These are phyloP conservation scores for Lithosia quadra DNA, from an alignment of 2,888 invertebrate genomes.

Conservation along the genomic window DNA sequence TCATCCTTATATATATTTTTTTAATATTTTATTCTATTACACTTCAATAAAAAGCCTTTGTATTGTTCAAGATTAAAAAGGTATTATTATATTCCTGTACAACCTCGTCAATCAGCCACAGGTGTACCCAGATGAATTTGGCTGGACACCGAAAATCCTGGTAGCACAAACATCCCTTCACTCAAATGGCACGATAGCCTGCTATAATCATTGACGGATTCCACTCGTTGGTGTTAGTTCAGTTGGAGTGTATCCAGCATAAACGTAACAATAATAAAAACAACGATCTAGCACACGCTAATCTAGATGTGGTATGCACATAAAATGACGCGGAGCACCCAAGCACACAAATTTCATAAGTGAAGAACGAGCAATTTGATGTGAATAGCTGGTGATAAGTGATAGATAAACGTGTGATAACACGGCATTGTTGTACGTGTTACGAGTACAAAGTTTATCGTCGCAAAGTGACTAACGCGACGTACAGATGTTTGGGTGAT, in stretches of 20 bases:
- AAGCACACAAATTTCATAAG: slow-evolving; percentile 36
- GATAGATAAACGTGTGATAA: slow-evolving; percentile 56
- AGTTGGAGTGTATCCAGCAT: slow-evolving; percentile 3
- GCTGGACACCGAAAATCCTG: neutral
- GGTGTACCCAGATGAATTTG: neutral
- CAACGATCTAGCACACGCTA: slow-evolving; percentile 21
- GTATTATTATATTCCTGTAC: too few species aligned
- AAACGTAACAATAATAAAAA: slow-evolving; percentile 20
- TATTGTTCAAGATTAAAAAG: too few species aligned
- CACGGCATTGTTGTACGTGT: slow-evolving; percentile 59
- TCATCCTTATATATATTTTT: too few species aligned
- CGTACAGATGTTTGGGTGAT: slow-evolving; percentile 48
- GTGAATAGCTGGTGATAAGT: slow-evolving; percentile 52
- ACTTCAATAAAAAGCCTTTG: too few species aligned
- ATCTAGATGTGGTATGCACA: slow-evolving; percentile 29
- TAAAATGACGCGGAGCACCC: slow-evolving; percentile 30
- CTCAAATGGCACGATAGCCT: neutral
- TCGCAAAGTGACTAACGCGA: slow-evolving; percentile 59
- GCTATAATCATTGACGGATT: neutral
- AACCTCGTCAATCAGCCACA: neutral
- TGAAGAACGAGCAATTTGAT: slow-evolving; percentile 51
- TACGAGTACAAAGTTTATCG: slow-evolving; percentile 63
- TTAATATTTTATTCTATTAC: too few species aligned
- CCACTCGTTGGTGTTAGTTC: slow-evolving; percentile 10
- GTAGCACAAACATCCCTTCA: neutral